Conservation (phyloP, 2,113 vertebrate species). For the Tringa solitaria region DNA sequence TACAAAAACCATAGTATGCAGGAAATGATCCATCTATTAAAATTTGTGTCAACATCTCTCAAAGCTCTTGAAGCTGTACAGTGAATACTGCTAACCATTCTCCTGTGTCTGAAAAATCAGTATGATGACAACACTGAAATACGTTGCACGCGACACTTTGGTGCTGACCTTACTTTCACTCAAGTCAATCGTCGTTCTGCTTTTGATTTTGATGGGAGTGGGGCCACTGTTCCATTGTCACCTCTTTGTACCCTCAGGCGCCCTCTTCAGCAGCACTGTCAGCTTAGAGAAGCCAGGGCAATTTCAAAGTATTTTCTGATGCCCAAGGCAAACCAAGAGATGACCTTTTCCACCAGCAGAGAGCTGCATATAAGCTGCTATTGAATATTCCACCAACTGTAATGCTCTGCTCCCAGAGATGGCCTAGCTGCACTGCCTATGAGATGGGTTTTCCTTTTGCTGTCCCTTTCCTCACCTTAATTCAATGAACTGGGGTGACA, state of each 20-base stretch:
- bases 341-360: constrained; percentile 30
- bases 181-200: not conserved
- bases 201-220: not conserved
- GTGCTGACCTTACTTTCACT: not conserved
- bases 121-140: not conserved
- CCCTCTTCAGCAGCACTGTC: constrained; percentile 21
- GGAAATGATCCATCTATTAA: not conserved
- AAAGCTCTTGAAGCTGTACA: not conserved
- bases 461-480: not conserved
- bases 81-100: not conserved
- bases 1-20: not conserved
- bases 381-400: not conserved
- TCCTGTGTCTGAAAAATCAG: not conserved
- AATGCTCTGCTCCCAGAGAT: not conserved
- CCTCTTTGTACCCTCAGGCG: not conserved
- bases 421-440: not conserved
- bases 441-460: not conserved
- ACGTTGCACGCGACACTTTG: not conserved
- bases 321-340: constrained; percentile 5
- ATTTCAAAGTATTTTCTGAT: constrained; percentile 19
- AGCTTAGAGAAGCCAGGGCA: not conserved
- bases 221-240: not conserved
- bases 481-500: not conserved
- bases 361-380: not conserved
- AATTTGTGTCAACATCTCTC: not conserved